These are phyloP conservation scores for Ceratoteleas bidentatus DNA, from an alignment of 1,140 invertebrate genomes.

Conservation along the genomic window DNA sequence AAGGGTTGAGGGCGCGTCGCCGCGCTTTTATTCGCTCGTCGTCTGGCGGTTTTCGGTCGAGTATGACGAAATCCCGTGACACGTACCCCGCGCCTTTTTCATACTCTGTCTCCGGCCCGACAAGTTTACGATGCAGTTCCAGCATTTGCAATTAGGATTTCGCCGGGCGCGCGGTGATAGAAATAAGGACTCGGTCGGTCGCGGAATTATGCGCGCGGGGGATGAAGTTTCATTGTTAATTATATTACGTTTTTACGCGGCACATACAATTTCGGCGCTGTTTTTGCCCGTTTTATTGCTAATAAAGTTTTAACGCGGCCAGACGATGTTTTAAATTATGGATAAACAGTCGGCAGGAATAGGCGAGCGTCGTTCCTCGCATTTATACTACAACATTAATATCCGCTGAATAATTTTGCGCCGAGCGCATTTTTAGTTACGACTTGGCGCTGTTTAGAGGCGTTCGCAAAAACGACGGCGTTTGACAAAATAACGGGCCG, in stretches of 20 bases:
- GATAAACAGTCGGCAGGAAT: constrained; percentile 32
- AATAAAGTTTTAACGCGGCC: constrained; percentile 56
- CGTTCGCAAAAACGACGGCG: too few species aligned
- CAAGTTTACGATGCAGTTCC: constrained; percentile 61
- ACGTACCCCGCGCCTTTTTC: constrained; percentile 48
- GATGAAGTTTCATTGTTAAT: constrained; percentile 57
- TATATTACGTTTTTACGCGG: constrained; percentile 57
- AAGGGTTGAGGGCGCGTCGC: constrained; percentile 72
- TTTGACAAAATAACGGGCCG: too few species aligned
- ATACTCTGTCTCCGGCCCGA: constrained; percentile 46
- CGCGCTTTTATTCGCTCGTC: constrained; percentile 61
- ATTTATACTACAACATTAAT: constrained; percentile 23
- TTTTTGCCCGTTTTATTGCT: constrained; percentile 53
- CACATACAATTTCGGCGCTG: constrained; percentile 43
- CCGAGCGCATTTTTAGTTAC: constrained; percentile 5
- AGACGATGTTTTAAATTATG: constrained; percentile 47
- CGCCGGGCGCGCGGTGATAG: constrained; percentile 35
- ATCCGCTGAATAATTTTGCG: constrained; percentile 12
- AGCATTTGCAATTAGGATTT: constrained; percentile 62
- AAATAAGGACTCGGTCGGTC: constrained; percentile 39
- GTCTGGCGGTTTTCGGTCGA: constrained; percentile 59
- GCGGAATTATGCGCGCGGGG: constrained; percentile 47
- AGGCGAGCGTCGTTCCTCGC: constrained; percentile 17
- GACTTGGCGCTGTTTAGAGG: too few species aligned
- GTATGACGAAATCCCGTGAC: constrained; percentile 62